These are phyloP conservation scores for Thaumatotibia leucotreta DNA, from an alignment of 1,140 invertebrate species.

Conservation along the genomic window DNA sequence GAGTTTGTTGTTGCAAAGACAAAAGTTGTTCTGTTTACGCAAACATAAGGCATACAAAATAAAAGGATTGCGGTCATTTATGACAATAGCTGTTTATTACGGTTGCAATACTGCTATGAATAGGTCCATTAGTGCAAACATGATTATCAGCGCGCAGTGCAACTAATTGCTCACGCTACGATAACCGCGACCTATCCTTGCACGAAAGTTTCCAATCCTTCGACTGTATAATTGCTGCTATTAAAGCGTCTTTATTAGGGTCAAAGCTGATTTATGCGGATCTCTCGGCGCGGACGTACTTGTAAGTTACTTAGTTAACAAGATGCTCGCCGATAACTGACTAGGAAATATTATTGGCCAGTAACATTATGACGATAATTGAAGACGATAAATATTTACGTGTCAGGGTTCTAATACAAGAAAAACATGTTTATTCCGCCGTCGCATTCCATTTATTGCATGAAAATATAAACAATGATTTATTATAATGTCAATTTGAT, in stretches of 20 bases:
- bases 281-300: not conserved
- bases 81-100: not conserved
- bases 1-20: no score
- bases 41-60: not conserved
- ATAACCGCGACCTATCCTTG: not conserved
- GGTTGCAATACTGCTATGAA: not conserved
- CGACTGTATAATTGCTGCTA: not conserved
- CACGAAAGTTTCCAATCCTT: slow-evolving; percentile 14
- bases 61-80: not conserved
- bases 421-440: slow-evolving; percentile 55
- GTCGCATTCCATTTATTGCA: slow-evolving; percentile 73
- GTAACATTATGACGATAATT: not conserved
- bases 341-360: not conserved
- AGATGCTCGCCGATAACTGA: not conserved
- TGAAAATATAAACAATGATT: slow-evolving; percentile 54
- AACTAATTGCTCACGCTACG: not conserved
- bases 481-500: slow-evolving; percentile 19
- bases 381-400: slow-evolving; percentile 2
- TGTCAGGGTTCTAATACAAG: slow-evolving; percentile 37
- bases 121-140: not conserved
- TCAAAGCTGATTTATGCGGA: slow-evolving; percentile 1
- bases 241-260: not conserved
- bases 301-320: not conserved
- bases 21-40: not conserved
- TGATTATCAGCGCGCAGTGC: not conserved